These are phyloP conservation scores for Resseliella maxima DNA, from an alignment of 2,888 invertebrate species.

Conservation along the genomic window DNA sequence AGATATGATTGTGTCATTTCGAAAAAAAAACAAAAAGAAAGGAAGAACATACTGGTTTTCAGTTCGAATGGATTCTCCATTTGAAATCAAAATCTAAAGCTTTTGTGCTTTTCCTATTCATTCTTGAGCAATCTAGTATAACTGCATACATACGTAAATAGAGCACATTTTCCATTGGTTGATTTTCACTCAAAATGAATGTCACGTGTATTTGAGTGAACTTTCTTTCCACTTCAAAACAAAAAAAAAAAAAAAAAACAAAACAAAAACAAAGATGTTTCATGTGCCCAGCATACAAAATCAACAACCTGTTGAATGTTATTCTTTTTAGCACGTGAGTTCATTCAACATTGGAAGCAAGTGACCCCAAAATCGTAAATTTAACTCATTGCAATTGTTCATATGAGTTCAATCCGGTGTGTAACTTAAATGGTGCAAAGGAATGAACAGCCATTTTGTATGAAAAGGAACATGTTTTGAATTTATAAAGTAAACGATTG, in stretches of 20 bases:
- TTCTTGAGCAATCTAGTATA: neutral
- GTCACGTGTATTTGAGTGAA: slow-evolving; percentile 15
- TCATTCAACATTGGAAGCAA: neutral
- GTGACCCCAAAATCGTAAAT: neutral
- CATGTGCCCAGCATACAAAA: neutral
- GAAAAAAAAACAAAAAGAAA: too few species aligned
- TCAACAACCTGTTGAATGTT: neutral
- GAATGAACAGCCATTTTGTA: neutral
- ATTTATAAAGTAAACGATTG: too few species aligned
- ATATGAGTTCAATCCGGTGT: neutral
- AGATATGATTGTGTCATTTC: too few species aligned
- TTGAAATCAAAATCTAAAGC: neutral
- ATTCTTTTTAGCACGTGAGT: neutral
- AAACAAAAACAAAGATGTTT: neutral
- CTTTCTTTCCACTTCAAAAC: slow-evolving; percentile 12
- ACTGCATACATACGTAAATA: neutral
- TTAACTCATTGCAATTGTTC: neutral
- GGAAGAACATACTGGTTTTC: neutral
- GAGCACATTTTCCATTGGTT: neutral
- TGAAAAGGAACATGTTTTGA: too few species aligned
- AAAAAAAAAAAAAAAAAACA: too few species aligned
- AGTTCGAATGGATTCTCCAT: neutral
- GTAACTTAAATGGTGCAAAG: neutral
- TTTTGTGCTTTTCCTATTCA: neutral
- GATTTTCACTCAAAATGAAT: neutral